Base-by-base conservation (phyloP, 2,797 vertebrate species). In the Melanotaenia maccullochi region DNA sequence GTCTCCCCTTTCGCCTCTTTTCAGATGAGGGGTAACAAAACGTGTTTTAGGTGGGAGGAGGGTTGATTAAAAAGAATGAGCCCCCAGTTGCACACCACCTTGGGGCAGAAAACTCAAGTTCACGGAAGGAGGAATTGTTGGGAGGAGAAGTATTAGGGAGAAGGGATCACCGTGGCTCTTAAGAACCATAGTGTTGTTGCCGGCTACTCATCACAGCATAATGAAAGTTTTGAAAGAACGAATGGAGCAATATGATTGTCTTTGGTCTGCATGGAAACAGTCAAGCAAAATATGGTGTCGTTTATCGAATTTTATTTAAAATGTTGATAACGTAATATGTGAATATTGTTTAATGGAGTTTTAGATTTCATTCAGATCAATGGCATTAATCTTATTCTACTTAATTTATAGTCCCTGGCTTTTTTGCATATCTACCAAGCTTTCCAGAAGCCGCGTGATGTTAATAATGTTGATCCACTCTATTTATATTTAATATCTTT, bases 141-240 rank as follows among this genome's bases (percentile, higher is more conserved):
- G 76, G 47, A 78, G 74, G 79, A 84, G 66, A 75, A 65, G 85
- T 87, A 92, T 94, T 91, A 89, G 79, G 75, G 70, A 76, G 77
- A 86, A 82, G 59, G 64, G 59, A 70, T 69, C 22, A 13, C 66
- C 73, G 78, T 28, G 66, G 79, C 66, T 83, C 55, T 61, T 65
- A 87, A 92, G 90, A 94, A 90, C 90, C 33, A 11, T 59, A 24
- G 85, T 81, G 83, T 94, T 93, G 88, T 93, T 91, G 83, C 9
- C 36, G 78, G 65, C 58, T 75, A 84, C 81, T 91, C 86, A 87
- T 93, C 87, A 91, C 92, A 91, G 90, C 72, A 25, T 85, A 80
- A 84, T 85, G 73, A 72, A 77, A 68, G 66, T 67, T 81, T 78
- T 71, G 78, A 88, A 73, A 64, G 75, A 74, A 62, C 11, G 30